Base-by-base conservation (phyloP, 2,797 vertebrate genomes). In the Capromys pilorides region DNA sequence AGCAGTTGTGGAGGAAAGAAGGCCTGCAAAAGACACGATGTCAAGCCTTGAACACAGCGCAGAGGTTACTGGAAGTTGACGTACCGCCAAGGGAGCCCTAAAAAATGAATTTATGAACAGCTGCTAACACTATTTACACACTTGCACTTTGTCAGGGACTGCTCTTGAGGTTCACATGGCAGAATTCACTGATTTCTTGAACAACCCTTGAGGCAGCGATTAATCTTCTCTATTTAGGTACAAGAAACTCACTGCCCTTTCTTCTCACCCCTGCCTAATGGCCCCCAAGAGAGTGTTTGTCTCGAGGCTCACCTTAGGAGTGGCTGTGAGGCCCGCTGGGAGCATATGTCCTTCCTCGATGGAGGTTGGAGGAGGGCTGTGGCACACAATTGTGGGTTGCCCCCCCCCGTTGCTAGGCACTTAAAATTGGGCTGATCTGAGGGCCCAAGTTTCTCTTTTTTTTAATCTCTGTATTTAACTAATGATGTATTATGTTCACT, bases 81-180 rank as follows among this genome's bases (percentile, higher is more conserved):
- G 78, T 73, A 89, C 79, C 62, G 31, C 79, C 73, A 92, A 21
- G 6, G 59, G n/a, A 89, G 4, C 9, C 49, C n/a, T 80, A 64
- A n/a, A 94, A 78, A 45, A 51, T 67, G 26, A 21, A 49, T 73
- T 92, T 94, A 80, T 86, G 88, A 94, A 92, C 6, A 88, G 88
- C 12, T 64, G 26, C n/a, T 86, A 83, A 57, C 33, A n/a, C 13
- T 90, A 81, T 78, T 2, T 80, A 66, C 36, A 61, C 12, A 11
- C 22, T 83, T 90, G 21, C 2, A 75, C 0, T 33, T 28, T 77
- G 96, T 82, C 28, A 75, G 41, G 28, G 51, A 64, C 16, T 59
- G 28, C 49, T 79, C 33, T 45, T 75, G 83, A 79, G 36, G 57
- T 73, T 90, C 45, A 11, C n/a, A n/a, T 51, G 61, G 90, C 6